Conservation (phyloP, 2,113 vertebrate genomes). For the Eulemur rufifrons region DNA sequence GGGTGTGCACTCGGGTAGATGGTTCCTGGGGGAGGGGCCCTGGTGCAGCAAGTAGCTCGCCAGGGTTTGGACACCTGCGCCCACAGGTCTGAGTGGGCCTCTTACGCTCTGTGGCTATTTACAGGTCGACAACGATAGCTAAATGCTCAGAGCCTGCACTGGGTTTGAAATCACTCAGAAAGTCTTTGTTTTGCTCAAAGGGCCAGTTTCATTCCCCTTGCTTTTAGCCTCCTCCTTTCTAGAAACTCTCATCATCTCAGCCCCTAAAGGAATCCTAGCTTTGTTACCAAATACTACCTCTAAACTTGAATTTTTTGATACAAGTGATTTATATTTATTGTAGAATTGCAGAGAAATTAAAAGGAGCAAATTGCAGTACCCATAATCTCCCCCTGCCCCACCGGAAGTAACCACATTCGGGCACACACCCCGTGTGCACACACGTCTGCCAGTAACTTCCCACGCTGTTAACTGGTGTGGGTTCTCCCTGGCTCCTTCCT, state of each 20-base stretch:
- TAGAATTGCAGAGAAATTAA: background rate
- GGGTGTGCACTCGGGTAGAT: background rate
- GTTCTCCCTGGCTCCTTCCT: background rate
- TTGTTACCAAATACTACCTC: background rate
- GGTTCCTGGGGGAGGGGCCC: background rate
- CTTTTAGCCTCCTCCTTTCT: background rate
- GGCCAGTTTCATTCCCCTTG: background rate
- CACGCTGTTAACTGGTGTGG: accelerated
- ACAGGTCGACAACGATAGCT: background rate
- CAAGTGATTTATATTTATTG: background rate
- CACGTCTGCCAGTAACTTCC: too few relatives aligned
- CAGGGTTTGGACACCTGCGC: background rate
- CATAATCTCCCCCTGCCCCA: background rate
- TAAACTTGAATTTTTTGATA: background rate
- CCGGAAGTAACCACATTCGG: background rate
- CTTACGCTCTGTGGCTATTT: background rate
- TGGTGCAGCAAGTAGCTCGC: background rate
- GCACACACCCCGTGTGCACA: too few relatives aligned
- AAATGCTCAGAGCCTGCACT: background rate
- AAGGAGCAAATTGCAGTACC: background rate
- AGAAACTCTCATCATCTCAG: background rate
- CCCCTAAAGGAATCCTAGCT: background rate
- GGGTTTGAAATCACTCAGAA: background rate
- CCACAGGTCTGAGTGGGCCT: background rate
- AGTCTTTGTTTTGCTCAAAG: background rate